Evolutionary conservation across 2,888 invertebrate genomes (phyloP), one percentile per base, ranked within the genome.

Genomic region (Eupithecia dodoneata): DNA sequence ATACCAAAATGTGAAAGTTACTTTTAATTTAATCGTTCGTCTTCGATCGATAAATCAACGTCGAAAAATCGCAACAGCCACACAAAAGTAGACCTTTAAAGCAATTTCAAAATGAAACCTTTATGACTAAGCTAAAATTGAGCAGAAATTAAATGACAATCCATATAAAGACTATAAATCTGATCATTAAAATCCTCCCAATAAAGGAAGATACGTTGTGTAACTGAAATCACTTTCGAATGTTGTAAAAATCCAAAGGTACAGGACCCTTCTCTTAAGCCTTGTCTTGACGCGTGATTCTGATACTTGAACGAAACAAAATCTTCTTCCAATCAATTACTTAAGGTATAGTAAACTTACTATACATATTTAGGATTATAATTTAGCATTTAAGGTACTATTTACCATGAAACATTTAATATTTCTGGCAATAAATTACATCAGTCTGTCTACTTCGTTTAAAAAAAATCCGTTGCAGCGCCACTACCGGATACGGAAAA

Each of bases 161-260:
- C 82, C 81, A 76, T 81, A 80, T 81, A 81, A 82, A 83, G 82
- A 82, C 77, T 79, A 83, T 86, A 86, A 86, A 85, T 87, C 84
- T 84, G 81, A 80, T 85, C 87, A 89, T 90, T 89, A 91, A 89
- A 85, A 83, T 83, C 86, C 83, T 86, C 86, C 82, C 87, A 88
- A 85, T 88, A 90, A 90, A 90, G 85, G 77, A 80, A 81, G 81
- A 85, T 84, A 72, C 78, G 83, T 92, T 92, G 82, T 87, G 87
- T 89, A 92, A 92, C 84, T 83, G 85, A 90, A 89, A 91, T 91
- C 89, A 93, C 93, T 93, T 94, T 94, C 94, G 89, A 92, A 93
- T 90, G 89, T 88, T 85, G 88, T 92, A 90, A 93, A 92, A 92
- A 87, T 86, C 86, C 77, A 80, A 80, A 87, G 82, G 84, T 87